phyloP scores from a whole-genome alignment of 2,888 invertebrate species.

The Leistus spinibarbis region DNA sequence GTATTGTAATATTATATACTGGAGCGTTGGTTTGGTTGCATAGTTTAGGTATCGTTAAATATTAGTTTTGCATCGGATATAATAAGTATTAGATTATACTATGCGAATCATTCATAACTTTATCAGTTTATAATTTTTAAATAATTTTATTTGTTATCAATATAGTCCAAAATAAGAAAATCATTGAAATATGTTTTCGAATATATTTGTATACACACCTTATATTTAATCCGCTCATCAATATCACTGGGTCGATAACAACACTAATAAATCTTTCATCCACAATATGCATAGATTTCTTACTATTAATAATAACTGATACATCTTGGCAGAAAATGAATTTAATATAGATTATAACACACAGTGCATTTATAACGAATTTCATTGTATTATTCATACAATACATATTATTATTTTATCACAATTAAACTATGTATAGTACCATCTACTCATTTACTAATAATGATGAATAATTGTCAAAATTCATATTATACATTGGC shows the following conservation, averaged over 20 bases:
- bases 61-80: neutral
- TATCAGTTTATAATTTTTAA: neutral
- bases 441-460: neutral
- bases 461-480: neutral
- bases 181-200: neutral
- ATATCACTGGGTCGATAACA: conserved; percentile 70
- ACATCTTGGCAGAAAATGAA: conserved; percentile 57
- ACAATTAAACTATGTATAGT: neutral
- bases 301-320: conserved; percentile 64
- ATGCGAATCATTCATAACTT: neutral
- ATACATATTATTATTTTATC: neutral
- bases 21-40: neutral
- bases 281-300: conserved; percentile 67
- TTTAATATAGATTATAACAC: conserved; percentile 17
- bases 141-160: neutral
- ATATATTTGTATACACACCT: conserved; percentile 52
- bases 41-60: neutral
- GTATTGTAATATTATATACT: too few species aligned
- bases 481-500: neutral
- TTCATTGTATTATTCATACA: neutral
- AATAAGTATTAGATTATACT: neutral
- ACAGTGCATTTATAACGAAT: neutral
- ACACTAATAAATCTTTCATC: conserved; percentile 76
- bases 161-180: neutral
- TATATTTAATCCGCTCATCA: conserved; percentile 59